Evolutionary conservation across 2,888 invertebrate genomes (phyloP), one percentile per base, ranked within the genome.

Genomic region (Idaea aversata): DNA sequence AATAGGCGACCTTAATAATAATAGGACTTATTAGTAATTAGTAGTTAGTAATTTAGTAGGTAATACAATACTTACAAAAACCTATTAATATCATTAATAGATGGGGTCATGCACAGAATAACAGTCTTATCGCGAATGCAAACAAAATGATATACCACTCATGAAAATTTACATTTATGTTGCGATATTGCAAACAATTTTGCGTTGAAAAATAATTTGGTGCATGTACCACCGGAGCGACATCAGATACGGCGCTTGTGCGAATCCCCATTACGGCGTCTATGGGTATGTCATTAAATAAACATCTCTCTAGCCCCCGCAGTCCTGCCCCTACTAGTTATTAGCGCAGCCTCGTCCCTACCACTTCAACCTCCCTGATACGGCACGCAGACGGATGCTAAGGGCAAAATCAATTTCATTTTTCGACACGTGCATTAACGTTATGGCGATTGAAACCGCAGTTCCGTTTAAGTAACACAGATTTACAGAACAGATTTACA

Each of bases 261-360:
- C 75, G 75, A 84, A 83, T 86, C 86, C 86, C 91, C 85, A 90
- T 92, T 90, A 91, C 83, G 86, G 82, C 83, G 86, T 89, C 88
- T 90, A 90, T 90, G 84, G 87, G 88, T 83, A 83, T 84, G 86
- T 88, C 90, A 92, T 92, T 92, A 92, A 92, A 92, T 92, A 92
- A 92, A 92, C 93, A 92, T 92, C 91, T 92, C 91, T 90, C 89
- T 47, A 47, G 47, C 47, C 47, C 47, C 47, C 47, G 47, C 10
- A 47, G 47, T 10, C 47, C 47, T 83, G 85, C 80, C 86, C 87
- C 86, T 83, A 86, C 88, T 89, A 88, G 91, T 92, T 92, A 92
- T 91, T 91, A 92, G 88, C 90, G 87, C 78, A 70, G 85, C 81
- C 84, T 81, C 85, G 77, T 91, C 91, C 89, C 81, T 82, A 77